A percentile compares a stretch with the other conserved stretches of the same genome.
Evolutionary conservation across 2,888 invertebrate genomes (phyloP).

Genomic region (Anodontia alba): DNA sequence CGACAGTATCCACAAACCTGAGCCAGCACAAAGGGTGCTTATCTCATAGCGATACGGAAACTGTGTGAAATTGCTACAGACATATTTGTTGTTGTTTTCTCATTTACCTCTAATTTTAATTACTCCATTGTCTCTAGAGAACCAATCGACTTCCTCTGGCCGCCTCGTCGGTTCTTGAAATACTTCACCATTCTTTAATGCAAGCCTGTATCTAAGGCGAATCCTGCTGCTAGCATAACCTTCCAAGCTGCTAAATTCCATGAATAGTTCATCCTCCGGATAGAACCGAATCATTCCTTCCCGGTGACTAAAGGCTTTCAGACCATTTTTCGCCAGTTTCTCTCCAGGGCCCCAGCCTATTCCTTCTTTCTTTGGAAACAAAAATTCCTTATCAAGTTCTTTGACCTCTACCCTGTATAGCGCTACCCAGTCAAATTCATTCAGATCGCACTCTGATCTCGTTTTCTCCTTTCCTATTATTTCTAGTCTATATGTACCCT

Average conservation of each 20-base stretch:
- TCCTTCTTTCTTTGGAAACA: constrained; percentile 72
- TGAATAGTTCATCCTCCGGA: neutral
- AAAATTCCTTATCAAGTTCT: constrained; percentile 53
- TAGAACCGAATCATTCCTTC: constrained; percentile 24
- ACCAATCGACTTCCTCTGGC: neutral
- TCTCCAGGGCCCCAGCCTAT: constrained; percentile 79
- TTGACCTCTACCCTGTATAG: constrained; percentile 69
- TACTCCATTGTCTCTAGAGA: neutral
- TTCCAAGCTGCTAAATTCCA: neutral
- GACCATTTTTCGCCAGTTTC: constrained; percentile 49
- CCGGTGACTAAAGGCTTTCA: constrained; percentile 35
- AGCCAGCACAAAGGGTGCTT: too few relatives aligned
- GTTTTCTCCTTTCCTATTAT: constrained; percentile 72
- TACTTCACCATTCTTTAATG: neutral
- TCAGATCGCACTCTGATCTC: constrained; percentile 28
- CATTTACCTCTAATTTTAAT: neutral
- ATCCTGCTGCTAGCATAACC: neutral
- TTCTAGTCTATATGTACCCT: constrained; percentile 76
- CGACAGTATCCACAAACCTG: too few relatives aligned
- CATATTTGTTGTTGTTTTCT: too few relatives aligned
- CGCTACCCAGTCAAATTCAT: constrained; percentile 69
- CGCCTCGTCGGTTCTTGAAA: neutral
- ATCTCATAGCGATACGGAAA: too few relatives aligned
- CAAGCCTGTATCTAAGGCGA: neutral
- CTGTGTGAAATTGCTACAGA: too few relatives aligned